Base-by-base conservation (phyloP, 2,888 invertebrate species). In the Azorinus chamasolen region DNA sequence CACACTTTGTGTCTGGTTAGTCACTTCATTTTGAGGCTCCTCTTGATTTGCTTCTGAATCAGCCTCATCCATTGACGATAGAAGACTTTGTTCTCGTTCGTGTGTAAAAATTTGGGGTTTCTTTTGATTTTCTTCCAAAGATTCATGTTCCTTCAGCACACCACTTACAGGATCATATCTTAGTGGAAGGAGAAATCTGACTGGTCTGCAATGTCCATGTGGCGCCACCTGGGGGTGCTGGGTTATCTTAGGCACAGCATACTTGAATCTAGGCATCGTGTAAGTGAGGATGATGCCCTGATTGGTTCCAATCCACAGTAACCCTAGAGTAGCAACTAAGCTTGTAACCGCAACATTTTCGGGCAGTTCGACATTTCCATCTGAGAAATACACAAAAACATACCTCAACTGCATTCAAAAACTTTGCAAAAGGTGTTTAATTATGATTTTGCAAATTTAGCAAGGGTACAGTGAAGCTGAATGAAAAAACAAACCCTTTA, bases 141-240 rank as follows among this genome's bases (percentile, higher is more conserved):
- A n/a, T n/a, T n/a, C 37, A 64, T 68, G 27, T 59, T 71, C 51
- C 62, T 80, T 27, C 46, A 61, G 1, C 76, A 24, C 39, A 3
- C 80, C 73, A 27, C 58, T 77, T 10, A 88, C 83, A 51, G 88
- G 81, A 16, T 85, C 84, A 70, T 89, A 91, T 72, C 88, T 85
- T 48, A 92, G 86, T 10, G 97, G 96, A 53, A 98, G 94, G 0
- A 99, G 94, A 93, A 98, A 97, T 8, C 96, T 96, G 20, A 98
- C 97, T 0, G 98, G 97, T 0, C 98, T 98, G 63, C 96, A 96
- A 93, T 98, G 98, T 0, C 97, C 97, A 93, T 98, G 98, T 88
- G 96, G 97, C 0, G 98, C 97, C 54, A 98, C 97, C 79, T 96
- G 97, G 1, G 98, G 97, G 81, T 97, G 95, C 0, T 98, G 97